Conservation (phyloP, 2,888 invertebrate genomes). For the Tethea ocularis region DNA sequence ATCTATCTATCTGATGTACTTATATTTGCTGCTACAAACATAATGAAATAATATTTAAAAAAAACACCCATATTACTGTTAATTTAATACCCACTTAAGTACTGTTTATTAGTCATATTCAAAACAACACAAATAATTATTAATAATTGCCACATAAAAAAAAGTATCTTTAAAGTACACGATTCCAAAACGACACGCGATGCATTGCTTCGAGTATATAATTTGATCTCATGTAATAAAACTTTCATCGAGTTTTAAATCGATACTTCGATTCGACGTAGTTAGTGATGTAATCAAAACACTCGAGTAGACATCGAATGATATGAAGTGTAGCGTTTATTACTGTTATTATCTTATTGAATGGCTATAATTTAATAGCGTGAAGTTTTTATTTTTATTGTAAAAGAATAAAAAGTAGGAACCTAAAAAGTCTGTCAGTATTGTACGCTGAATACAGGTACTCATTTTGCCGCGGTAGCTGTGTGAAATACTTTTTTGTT, state of each 20-base stretch:
- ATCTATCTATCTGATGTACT: too few relatives aligned
- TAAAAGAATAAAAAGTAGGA: too few relatives aligned
- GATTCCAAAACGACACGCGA: background rate
- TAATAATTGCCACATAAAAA: background rate
- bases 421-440: too few relatives aligned
- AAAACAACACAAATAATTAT: background rate
- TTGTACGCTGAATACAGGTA: too few relatives aligned
- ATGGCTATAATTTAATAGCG: background rate
- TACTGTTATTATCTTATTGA: background rate
- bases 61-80: too few relatives aligned
- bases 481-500: too few relatives aligned
- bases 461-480: too few relatives aligned
- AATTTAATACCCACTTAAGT: too few relatives aligned
- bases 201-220: background rate
- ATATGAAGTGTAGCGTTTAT: background rate
- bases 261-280: background rate
- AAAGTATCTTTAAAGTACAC: background rate
- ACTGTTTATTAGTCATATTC: too few relatives aligned
- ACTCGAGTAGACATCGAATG: background rate
- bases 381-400: too few relatives aligned
- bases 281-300: slow-evolving; percentile 1
- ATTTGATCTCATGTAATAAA: slow-evolving; percentile 5
- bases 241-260: background rate
- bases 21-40: too few relatives aligned
- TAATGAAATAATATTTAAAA: too few relatives aligned